Percentiles rank a stretch among this genome's conserved stretches.
These are phyloP conservation scores for Thymallus thymallus DNA, from an alignment of 2,113 vertebrate species.

Conservation along the genomic window DNA sequence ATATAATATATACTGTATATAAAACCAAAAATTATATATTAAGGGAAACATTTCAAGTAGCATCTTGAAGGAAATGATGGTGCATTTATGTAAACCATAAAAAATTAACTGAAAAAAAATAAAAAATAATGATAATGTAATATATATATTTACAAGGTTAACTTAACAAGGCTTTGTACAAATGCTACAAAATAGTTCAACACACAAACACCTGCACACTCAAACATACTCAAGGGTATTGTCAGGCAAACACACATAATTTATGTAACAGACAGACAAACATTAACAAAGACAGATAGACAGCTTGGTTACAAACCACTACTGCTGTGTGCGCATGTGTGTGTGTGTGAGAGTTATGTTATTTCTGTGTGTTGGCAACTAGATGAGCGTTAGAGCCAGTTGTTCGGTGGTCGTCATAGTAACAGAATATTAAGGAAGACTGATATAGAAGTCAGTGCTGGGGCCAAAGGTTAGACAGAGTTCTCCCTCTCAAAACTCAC, in stretches of 20 bases:
- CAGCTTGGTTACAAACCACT: slow-evolving; percentile 33
- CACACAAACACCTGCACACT: slow-evolving; percentile 61
- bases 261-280: background rate
- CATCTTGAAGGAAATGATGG: slow-evolving; percentile 71
- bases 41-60: slow-evolving; percentile 80
- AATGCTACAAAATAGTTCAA: slow-evolving; percentile 77
- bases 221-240: slow-evolving; percentile 47
- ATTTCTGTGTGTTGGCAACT: background rate
- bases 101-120: slow-evolving; percentile 64
- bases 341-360: background rate
- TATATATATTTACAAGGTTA: slow-evolving; percentile 79
- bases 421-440: slow-evolving; percentile 6
- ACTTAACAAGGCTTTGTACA: slow-evolving; percentile 82
- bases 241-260: slow-evolving; percentile 24
- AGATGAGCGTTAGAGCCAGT: background rate
- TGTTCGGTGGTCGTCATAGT: background rate
- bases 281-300: slow-evolving; percentile 38
- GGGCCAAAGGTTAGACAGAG: background rate
- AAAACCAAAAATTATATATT: slow-evolving; percentile 72
- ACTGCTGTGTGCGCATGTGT: slow-evolving; percentile 22
- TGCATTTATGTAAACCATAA: slow-evolving; percentile 79
- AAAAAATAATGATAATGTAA: slow-evolving; percentile 64
- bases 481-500: background rate
- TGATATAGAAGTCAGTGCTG: slow-evolving; percentile 21
- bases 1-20: slow-evolving; percentile 70